Evolutionary conservation across 2,113 vertebrate genomes (phyloP).

Genomic region (Salvelinus fontinalis): DNA sequence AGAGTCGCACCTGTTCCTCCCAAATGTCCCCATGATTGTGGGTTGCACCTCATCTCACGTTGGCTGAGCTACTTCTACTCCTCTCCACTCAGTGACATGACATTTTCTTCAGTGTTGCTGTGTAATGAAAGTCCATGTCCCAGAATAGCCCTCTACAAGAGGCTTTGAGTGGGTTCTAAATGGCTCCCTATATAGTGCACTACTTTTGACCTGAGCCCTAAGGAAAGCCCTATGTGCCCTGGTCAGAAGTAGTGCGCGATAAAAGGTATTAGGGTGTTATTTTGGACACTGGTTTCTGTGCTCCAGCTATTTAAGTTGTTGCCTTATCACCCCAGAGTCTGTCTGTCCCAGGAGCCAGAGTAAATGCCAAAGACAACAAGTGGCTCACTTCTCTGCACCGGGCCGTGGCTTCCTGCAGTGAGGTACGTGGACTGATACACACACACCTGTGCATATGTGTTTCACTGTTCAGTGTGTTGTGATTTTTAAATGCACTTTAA

Average conservation of each 20-base stretch:
- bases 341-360: constrained; percentile 86
- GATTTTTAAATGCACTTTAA: too few species aligned
- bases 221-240: too few species aligned
- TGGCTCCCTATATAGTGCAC: too few species aligned
- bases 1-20: too few species aligned
- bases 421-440: constrained; percentile 75
- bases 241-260: too few species aligned
- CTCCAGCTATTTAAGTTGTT: not conserved
- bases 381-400: constrained; percentile 99
- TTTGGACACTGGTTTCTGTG: not conserved
- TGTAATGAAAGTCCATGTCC: not conserved
- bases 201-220: too few species aligned
- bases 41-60: too few species aligned
- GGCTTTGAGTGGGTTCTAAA: not conserved
- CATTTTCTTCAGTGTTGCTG: not conserved
- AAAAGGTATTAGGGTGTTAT: too few species aligned
- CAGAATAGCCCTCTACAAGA: not conserved
- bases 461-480: not conserved
- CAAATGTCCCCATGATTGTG: too few species aligned
- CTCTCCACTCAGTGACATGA: too few species aligned
- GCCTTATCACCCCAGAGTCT: not conserved
- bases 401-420: constrained; percentile 97
- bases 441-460: too few species aligned
- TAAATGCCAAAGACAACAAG: constrained; percentile 99
- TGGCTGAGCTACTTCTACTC: too few species aligned